These are phyloP conservation scores for Enteromius anoplus DNA, from an alignment of 2,797 vertebrate genomes.

Conservation along the genomic window DNA sequence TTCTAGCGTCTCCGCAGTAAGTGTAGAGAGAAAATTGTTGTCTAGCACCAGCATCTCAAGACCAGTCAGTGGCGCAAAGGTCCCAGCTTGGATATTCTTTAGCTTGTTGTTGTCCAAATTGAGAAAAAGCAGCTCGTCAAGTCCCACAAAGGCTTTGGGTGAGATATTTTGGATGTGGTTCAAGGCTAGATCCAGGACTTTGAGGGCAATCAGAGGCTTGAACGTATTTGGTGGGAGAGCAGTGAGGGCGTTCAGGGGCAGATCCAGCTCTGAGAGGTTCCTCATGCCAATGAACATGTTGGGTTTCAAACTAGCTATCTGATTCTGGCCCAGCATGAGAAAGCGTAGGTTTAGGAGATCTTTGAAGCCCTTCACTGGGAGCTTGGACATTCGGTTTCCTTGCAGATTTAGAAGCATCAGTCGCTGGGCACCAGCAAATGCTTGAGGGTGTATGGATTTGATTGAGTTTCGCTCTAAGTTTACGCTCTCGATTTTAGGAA, in stretches of 20 bases:
- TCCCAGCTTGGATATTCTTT: conserved; percentile 68
- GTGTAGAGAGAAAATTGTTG: conserved; percentile 73
- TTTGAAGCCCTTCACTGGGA: conserved; percentile 73
- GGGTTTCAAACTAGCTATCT: conserved; percentile 70
- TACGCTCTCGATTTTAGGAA: conserved; percentile 75
- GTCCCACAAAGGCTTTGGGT: conserved; percentile 74
- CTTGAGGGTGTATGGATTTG: conserved; percentile 73
- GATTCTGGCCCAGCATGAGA: conserved; percentile 81
- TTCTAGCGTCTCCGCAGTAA: conserved; percentile 66
- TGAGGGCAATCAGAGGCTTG: conserved; percentile 76
- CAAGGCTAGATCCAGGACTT: conserved; percentile 76
- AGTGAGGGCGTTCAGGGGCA: conserved; percentile 74
- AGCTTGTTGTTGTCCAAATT: conserved; percentile 80
- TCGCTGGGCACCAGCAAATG: conserved; percentile 72
- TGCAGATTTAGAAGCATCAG: conserved; percentile 79
- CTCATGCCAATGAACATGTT: conserved; percentile 76
- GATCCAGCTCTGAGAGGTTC: conserved; percentile 79
- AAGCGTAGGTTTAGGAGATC: conserved; percentile 79
- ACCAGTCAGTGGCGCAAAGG: conserved; percentile 67
- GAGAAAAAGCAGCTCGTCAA: conserved; percentile 76
- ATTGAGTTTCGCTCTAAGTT: conserved; percentile 78
- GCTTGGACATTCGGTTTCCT: conserved; percentile 73
- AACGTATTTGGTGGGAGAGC: conserved; percentile 72
- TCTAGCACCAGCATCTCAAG: conserved; percentile 81
- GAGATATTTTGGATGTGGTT: conserved; percentile 77